Percentiles rank a stretch among this genome's conserved stretches.
Evolutionary conservation across 2,113 vertebrate species (phyloP).

Genomic region (Mastomys natalensis): DNA sequence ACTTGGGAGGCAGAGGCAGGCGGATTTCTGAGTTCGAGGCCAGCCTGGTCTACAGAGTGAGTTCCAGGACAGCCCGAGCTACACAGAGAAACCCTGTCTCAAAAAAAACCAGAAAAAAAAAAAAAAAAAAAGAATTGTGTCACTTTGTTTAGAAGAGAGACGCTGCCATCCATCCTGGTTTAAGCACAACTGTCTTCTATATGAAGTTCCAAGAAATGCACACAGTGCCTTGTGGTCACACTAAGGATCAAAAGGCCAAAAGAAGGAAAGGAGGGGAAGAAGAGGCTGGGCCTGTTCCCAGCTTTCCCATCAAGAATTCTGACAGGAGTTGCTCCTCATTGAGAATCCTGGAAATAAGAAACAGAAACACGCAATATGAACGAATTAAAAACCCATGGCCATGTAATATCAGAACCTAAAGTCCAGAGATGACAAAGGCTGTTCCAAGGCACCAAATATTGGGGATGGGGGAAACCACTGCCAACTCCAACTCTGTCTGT

Average conservation of each 20-base stretch:
- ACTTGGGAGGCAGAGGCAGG: too few species aligned
- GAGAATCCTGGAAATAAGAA: slow-evolving; percentile 4
- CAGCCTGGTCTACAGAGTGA: too few species aligned
- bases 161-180: neutral
- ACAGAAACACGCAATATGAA: neutral
- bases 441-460: neutral
- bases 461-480: neutral
- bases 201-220: neutral
- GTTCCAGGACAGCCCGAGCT: too few species aligned
- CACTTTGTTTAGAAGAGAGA: slow-evolving; percentile 56
- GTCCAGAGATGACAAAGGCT: neutral
- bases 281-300: neutral
- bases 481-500: neutral
- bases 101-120: too few species aligned
- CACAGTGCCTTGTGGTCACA: neutral
- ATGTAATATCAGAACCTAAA: neutral
- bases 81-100: too few species aligned
- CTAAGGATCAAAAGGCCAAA: neutral
- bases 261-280: neutral
- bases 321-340: neutral
- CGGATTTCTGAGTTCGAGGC: too few species aligned
- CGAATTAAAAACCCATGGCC: neutral
- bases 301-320: neutral
- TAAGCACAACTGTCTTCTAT: neutral
- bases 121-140: too few species aligned